These are phyloP conservation scores for Vimba vimba DNA, from an alignment of 2,113 vertebrate genomes.

Conservation along the genomic window DNA sequence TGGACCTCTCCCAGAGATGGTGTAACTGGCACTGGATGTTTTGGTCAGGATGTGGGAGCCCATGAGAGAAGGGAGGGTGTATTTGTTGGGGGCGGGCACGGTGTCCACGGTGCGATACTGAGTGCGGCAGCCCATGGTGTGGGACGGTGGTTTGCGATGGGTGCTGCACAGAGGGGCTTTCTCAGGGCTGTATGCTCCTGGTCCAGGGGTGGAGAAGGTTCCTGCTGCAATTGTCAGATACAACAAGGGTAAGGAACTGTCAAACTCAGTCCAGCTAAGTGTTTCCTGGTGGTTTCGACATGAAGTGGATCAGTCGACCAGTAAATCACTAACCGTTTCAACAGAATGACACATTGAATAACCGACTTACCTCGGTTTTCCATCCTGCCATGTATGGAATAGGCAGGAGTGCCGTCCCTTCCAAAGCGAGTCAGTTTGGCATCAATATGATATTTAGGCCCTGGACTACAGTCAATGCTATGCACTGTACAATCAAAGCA, in stretches of 20 bases:
- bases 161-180: slow-evolving; percentile 69
- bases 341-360: background rate
- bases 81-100: slow-evolving; percentile 82
- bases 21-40: slow-evolving; percentile 79
- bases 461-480: slow-evolving; percentile 79
- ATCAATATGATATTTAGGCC: slow-evolving; percentile 82
- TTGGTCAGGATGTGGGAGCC: slow-evolving; percentile 78
- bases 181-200: slow-evolving; percentile 84
- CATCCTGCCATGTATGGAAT: slow-evolving; percentile 78
- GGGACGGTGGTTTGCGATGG: slow-evolving; percentile 77
- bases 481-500: slow-evolving; percentile 69
- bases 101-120: slow-evolving; percentile 70
- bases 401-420: slow-evolving; percentile 79
- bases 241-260: background rate
- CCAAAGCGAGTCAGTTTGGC: slow-evolving; percentile 84
- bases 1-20: slow-evolving; percentile 71
- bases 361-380: slow-evolving; percentile 74
- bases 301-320: slow-evolving; percentile 4
- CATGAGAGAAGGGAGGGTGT: slow-evolving; percentile 81
- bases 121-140: slow-evolving; percentile 81
- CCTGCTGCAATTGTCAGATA: slow-evolving; percentile 53
- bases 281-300: slow-evolving; percentile 25
- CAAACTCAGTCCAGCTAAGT: too few species aligned
- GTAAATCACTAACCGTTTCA: background rate
- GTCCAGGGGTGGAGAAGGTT: slow-evolving; percentile 78